A percentile compares a stretch with the other conserved stretches of the same genome.
Conservation (phyloP, 2,797 vertebrate genomes). For the Pyrocephalus nanus region DNA sequence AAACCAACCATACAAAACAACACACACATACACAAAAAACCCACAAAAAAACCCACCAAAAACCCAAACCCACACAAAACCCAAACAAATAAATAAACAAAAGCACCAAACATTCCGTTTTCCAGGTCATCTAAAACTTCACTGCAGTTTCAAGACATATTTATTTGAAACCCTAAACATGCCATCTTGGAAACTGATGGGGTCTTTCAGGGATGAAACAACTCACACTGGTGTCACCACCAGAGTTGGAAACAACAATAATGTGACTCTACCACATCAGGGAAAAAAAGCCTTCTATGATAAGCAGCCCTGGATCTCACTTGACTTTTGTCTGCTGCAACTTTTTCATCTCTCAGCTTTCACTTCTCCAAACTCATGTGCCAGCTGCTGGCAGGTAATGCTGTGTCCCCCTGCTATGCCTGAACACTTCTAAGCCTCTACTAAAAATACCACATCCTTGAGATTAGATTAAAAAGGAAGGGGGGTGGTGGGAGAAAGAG, state of each 20-base stretch:
- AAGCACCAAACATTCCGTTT: background rate
- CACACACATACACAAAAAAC: no score
- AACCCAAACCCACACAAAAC: no score
- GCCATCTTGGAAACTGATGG: background rate
- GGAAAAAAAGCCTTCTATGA: background rate
- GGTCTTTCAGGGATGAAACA: background rate
- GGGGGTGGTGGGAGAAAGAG: rapidly evolving
- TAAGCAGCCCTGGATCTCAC: background rate
- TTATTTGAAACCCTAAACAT: background rate
- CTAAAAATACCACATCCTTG: background rate
- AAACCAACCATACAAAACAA: no score
- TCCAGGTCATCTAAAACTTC: background rate
- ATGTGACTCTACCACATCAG: background rate
- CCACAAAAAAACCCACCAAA: no score
- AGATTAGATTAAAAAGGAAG: background rate
- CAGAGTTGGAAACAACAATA: background rate
- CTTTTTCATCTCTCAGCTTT: background rate
- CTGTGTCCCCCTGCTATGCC: background rate
- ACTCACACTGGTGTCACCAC: background rate
- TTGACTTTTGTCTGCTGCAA: background rate
- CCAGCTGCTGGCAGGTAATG: background rate
- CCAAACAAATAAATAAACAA: no score
- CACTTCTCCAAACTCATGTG: background rate
- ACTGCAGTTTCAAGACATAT: background rate
- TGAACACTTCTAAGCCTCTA: background rate